phyloP scores from a whole-genome alignment of 2,113 vertebrate genomes.

The Caretta caretta region DNA sequence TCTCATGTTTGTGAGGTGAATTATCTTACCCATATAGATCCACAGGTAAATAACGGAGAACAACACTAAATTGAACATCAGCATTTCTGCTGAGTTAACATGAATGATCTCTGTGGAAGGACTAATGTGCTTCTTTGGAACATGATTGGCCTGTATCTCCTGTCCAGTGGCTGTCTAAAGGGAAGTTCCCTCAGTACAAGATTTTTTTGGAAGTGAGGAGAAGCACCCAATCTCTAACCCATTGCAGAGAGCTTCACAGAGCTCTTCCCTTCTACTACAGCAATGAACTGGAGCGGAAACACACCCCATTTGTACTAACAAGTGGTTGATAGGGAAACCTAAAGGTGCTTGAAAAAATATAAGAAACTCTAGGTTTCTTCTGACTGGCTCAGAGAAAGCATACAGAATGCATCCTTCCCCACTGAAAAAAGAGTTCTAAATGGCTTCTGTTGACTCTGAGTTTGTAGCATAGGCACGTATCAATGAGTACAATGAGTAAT shows the following conservation, averaged over 20 bases:
- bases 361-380: background rate
- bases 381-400: background rate
- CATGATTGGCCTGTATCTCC: rapidly evolving
- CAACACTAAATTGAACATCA: background rate
- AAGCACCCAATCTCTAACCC: background rate
- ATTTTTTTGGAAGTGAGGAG: background rate
- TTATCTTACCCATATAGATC: background rate
- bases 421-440: background rate
- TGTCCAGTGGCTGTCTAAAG: background rate
- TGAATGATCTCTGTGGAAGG: background rate
- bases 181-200: background rate
- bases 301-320: background rate
- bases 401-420: background rate
- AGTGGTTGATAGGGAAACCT: background rate
- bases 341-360: background rate
- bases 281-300: background rate
- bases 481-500: background rate
- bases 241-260: background rate
- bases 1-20: background rate
- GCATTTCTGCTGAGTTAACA: background rate
- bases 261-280: background rate
- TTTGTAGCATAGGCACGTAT: background rate
- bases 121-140: rapidly evolving
- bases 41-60: background rate
- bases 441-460: background rate